These are phyloP conservation scores for Limnephilus marmoratus DNA, from an alignment of 2,888 invertebrate genomes.

Conservation along the genomic window DNA sequence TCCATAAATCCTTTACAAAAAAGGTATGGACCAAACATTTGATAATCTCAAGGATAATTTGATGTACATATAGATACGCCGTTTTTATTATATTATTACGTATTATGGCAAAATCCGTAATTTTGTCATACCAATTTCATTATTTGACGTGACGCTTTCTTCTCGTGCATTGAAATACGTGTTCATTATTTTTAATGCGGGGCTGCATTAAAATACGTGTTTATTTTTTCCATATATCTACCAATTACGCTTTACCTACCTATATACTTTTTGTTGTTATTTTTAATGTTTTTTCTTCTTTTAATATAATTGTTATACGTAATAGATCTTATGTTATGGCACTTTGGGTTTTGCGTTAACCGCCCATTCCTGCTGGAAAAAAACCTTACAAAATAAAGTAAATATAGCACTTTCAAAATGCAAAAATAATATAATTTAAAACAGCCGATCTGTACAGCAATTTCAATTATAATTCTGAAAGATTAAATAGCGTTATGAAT, in stretches of 20 bases:
- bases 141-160: background rate
- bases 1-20: background rate
- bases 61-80: background rate
- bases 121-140: background rate
- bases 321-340: too few relatives aligned
- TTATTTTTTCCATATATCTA: background rate
- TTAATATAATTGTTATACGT: too few relatives aligned
- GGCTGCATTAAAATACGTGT: background rate
- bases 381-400: too few relatives aligned
- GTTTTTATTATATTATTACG: background rate
- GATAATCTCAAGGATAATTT: background rate
- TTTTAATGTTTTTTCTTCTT: too few relatives aligned
- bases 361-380: too few relatives aligned
- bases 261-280: too few relatives aligned
- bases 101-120: background rate
- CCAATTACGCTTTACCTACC: too few relatives aligned
- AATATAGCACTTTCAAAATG: too few relatives aligned
- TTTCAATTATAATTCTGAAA: too few relatives aligned
- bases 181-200: background rate
- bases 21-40: background rate
- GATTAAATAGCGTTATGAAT: background rate
- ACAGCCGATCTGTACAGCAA: too few relatives aligned
- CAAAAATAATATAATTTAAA: too few relatives aligned
- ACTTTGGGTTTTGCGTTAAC: too few relatives aligned
- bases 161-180: background rate